Percentiles rank a stretch among this genome's conserved stretches.
Conservation (phyloP, 1,140 invertebrate species). For the Drosophila lini region DNA sequence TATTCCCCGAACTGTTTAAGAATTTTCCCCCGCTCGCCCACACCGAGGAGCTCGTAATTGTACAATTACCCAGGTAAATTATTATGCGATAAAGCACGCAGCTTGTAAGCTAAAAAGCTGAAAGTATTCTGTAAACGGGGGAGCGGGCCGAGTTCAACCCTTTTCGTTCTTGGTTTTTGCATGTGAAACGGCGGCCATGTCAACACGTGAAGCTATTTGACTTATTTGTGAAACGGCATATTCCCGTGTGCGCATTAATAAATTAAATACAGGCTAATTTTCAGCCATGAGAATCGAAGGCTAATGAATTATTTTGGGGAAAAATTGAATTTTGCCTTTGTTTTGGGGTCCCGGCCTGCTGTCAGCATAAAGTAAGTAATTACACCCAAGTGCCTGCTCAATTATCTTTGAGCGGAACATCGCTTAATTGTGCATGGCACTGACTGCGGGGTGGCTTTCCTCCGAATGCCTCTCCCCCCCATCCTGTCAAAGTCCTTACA, state of each 20-base stretch:
- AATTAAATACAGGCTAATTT: conserved; percentile 49
- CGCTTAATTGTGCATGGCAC: conserved; percentile 72
- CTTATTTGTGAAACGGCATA: conserved; percentile 51
- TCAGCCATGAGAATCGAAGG: conserved; percentile 25
- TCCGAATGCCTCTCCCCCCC: not conserved
- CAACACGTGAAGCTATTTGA: conserved; percentile 70
- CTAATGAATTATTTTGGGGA: conserved; percentile 65
- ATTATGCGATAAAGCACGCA: conserved; percentile 81
- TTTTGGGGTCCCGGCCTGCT: conserved; percentile 23
- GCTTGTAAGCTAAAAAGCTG: conserved; percentile 58
- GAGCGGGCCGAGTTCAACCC: conserved; percentile 16
- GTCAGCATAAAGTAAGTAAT: conserved; percentile 82
- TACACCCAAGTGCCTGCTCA: conserved; percentile 83
- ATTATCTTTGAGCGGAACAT: conserved; percentile 76
- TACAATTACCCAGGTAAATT: conserved; percentile 77
- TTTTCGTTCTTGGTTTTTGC: conserved; percentile 47
- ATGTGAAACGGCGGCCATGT: conserved; percentile 66
- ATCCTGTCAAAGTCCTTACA: not conserved
- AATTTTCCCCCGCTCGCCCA: conserved; percentile 27
- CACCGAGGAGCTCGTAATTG: conserved; percentile 57
- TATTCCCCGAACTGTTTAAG: conserved; percentile 62
- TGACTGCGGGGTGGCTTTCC: conserved; percentile 23
- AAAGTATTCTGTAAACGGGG: conserved; percentile 28
- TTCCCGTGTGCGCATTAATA: conserved; percentile 31
- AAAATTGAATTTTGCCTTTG: conserved; percentile 66